Percentiles rank a stretch among this genome's conserved stretches.
phyloP scores from a whole-genome alignment of 2,888 invertebrate genomes.

The Catocala nupta region DNA sequence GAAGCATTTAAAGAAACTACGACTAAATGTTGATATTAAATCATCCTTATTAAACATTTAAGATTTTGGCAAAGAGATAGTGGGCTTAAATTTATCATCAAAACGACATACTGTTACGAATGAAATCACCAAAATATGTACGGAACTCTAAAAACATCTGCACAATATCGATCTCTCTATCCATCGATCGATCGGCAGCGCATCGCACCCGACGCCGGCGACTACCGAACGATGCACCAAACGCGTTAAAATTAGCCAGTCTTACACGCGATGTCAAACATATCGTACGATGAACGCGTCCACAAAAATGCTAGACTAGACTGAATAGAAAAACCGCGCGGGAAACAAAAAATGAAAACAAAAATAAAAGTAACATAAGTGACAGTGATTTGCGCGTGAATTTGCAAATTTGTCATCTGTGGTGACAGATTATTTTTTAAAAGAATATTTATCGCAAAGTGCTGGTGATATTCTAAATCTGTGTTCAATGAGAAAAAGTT shows the following conservation, averaged over 20 bases:
- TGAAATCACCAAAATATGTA: conserved; percentile 18
- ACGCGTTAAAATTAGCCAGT: conserved; percentile 83
- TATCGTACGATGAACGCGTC: conserved; percentile 65
- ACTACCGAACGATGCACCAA: conserved; percentile 66
- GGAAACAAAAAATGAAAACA: conserved; percentile 14
- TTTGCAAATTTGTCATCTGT: conserved; percentile 38
- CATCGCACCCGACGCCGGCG: conserved; percentile 29
- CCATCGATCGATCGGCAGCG: conserved; percentile 24
- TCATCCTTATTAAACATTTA: background rate
- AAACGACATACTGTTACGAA: conserved; percentile 25
- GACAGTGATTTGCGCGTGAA: conserved; percentile 43
- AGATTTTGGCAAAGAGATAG: conserved; percentile 7
- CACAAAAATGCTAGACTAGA: conserved; percentile 29
- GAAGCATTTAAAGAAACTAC: too few relatives aligned
- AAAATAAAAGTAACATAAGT: conserved; percentile 23
- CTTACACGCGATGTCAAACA: conserved; percentile 79
- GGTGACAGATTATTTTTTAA: conserved; percentile 39
- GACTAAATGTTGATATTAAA: too few relatives aligned
- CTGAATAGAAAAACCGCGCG: conserved; percentile 33
- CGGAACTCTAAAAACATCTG: conserved; percentile 64
- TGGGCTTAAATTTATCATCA: conserved; percentile 18
- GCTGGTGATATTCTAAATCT: background rate
- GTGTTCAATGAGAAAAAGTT: conserved; percentile 13
- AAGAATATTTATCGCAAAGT: conserved; percentile 21
- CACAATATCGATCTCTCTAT: conserved; percentile 60